Evolutionary conservation across 2,797 vertebrate species (phyloP).

Genomic region (Remorina albescens): DNA sequence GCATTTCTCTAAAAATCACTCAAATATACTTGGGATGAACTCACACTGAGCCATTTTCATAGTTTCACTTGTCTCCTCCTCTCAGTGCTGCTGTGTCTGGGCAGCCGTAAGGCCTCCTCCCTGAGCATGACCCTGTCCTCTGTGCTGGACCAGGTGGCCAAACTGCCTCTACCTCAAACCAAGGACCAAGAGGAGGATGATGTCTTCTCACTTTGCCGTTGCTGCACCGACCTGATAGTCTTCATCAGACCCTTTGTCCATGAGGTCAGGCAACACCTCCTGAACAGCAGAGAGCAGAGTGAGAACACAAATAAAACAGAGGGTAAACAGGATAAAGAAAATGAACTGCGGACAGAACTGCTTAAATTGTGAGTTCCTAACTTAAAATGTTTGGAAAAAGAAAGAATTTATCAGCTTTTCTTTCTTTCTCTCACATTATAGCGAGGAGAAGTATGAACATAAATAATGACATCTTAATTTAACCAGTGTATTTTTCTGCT

Average conservation of each 20-base stretch:
- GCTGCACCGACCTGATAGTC: constrained; percentile 86
- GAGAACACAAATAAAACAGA: constrained; percentile 37
- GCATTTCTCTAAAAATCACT: background rate
- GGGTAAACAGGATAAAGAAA: constrained; percentile 54
- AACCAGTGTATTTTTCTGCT: constrained; percentile 13
- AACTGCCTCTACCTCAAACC: constrained; percentile 90
- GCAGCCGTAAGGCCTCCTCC: constrained; percentile 90
- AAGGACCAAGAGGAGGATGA: constrained; percentile 92
- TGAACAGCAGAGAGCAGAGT: constrained; percentile 40
- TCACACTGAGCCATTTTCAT: background rate
- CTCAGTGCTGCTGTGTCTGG: constrained; percentile 90
- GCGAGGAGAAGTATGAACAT: too few species aligned
- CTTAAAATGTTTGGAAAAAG: background rate
- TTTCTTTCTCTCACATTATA: rapidly evolving
- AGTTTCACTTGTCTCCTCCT: background rate
- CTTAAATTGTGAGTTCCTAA: constrained; percentile 91
- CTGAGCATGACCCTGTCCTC: constrained; percentile 93
- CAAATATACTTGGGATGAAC: background rate
- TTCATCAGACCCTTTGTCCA: constrained; percentile 91
- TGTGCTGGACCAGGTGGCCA: constrained; percentile 88
- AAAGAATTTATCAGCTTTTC: background rate
- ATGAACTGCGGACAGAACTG: constrained; percentile 91
- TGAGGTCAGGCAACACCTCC: constrained; percentile 82
- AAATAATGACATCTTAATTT: background rate
- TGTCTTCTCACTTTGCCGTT: constrained; percentile 87